Evolutionary conservation across 2,113 vertebrate genomes (phyloP).

Genomic region (Plecturocebus donacophilus): DNA sequence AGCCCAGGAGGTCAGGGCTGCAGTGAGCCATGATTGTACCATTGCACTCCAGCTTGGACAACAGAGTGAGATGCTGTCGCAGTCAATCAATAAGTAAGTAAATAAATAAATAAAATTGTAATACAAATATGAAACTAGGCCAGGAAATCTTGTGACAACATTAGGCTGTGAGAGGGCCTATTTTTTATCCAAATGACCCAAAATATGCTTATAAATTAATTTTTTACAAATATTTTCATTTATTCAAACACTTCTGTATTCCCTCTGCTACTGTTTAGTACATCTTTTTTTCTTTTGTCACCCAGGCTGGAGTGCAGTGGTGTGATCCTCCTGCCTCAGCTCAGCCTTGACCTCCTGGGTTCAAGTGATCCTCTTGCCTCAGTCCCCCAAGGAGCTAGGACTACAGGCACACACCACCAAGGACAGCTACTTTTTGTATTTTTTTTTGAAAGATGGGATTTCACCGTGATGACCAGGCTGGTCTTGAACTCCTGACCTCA

Average conservation of each 20-base stretch:
- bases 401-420: neutral
- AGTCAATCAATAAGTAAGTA: too few species aligned
- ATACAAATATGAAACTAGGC: neutral
- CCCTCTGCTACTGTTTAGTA: neutral
- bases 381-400: neutral
- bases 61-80: neutral
- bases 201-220: neutral
- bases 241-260: neutral
- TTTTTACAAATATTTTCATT: neutral
- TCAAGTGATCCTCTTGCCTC: neutral
- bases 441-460: too few species aligned
- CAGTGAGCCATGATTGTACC: neutral
- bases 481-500: too few species aligned
- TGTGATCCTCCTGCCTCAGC: neutral
- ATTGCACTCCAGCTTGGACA: neutral
- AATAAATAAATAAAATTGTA: too few species aligned
- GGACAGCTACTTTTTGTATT: too few species aligned
- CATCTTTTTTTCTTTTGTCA: neutral
- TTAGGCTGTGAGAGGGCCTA: neutral
- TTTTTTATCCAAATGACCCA: conserved; percentile 21
- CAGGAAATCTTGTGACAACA: neutral
- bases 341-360: neutral
- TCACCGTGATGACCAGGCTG: too few species aligned
- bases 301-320: neutral
- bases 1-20: neutral